Base-by-base conservation (phyloP, 2,888 invertebrate species). In the Hydrotaea cyrtoneurina region DNA sequence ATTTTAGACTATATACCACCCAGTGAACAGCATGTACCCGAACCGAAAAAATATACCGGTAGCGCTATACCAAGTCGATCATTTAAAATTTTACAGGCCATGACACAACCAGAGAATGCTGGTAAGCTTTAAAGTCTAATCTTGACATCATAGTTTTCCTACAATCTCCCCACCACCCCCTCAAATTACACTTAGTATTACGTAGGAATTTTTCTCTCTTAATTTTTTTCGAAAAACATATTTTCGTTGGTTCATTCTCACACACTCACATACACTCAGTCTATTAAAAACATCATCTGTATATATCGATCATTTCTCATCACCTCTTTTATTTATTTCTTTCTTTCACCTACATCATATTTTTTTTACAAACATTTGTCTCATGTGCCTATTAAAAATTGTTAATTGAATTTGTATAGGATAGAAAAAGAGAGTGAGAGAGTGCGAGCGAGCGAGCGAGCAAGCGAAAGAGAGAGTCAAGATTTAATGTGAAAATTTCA, bases 11-110 rank as follows among this genome's bases (percentile, higher is more conserved):
- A 93, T 87, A 87, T 95, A 80, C 95, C 95, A 86, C 94, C 95
- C 66, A 95, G 95, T 89, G 94, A 95, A 90, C 94, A 94, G 90
- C 95, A 95, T 88, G 95, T 93, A 76, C 94, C 93, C 84, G 95
- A 95, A 90, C 95, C 95, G 66, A 95, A 94, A 90, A 95, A 95
- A 90, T 96, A 96, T 89, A 95, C 94, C 89, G 96, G 96, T 78
- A 95, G 95, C 89, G 94, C 95, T 87, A 97, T 97, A 91, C 97
- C 97, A 76, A 96, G 96, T 86, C 94, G 96, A 91, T 96, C 96
- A 55, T 97, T 97, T 92, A 95, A 95, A 92, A 95, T 96, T 90
- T 93, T 97, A 78, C 96, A 97, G 92, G 95, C 95, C 73, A 96
- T 96, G 96, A 96, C 96, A 86, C 94, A 94, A 85, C 95, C 95